phyloP scores from a whole-genome alignment of 2,797 vertebrate species.

The Pangasius djambal region DNA sequence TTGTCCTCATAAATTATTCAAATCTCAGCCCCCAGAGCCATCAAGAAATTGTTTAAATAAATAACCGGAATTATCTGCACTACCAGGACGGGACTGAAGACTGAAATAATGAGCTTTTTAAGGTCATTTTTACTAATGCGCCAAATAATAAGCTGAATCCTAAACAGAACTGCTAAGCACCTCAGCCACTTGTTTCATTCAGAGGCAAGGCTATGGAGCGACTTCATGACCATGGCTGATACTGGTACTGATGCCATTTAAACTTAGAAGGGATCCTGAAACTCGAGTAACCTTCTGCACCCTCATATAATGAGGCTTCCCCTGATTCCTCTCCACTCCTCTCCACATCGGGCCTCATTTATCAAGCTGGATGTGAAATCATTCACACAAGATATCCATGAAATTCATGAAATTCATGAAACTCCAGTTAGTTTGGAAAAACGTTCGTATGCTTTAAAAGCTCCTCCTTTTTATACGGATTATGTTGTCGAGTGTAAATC shows the following conservation, averaged over 20 bases:
- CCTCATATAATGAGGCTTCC: constrained; percentile 40
- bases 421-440: neutral
- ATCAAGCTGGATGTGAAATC: neutral
- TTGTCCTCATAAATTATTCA: constrained; percentile 80
- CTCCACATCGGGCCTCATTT: neutral
- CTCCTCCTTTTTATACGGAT: neutral
- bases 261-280: constrained; percentile 10
- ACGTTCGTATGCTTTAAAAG: too few species aligned
- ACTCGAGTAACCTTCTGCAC: constrained; percentile 19
- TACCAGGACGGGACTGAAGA: constrained; percentile 61
- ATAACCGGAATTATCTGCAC: constrained; percentile 76
- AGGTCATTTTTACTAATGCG: constrained; percentile 72
- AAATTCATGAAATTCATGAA: neutral
- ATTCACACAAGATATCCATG: neutral
- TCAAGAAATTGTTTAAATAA: constrained; percentile 76
- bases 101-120: constrained; percentile 68
- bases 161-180: constrained; percentile 62
- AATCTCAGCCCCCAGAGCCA: constrained; percentile 63
- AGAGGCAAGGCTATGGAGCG: neutral
- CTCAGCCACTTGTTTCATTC: constrained; percentile 57
- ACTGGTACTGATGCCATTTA: constrained; percentile 9
- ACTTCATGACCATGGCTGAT: neutral
- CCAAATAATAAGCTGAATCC: constrained; percentile 67
- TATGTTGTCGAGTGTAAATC: neutral
- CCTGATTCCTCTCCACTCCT: neutral